Evolutionary conservation across 2,888 invertebrate genomes (phyloP), one percentile per base, ranked within the genome.

Genomic region (Trachelus iudaicus): DNA sequence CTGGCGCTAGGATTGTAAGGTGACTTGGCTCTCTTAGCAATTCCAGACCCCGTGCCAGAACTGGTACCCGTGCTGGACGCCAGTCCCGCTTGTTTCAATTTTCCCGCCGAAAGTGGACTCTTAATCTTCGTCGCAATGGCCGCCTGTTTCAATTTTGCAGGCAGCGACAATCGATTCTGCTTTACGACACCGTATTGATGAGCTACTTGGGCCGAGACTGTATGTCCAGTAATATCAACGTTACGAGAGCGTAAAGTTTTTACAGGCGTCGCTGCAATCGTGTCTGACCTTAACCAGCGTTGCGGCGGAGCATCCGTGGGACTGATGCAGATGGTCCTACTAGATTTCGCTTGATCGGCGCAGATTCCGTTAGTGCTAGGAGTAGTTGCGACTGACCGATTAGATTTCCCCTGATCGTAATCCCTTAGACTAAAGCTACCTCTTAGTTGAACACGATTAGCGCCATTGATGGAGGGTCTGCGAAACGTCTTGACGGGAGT

Each of bases 181-280:
- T 91, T 91, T 0, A 88, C 87, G 13, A 87, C 84, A 1, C 87
- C 89, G 35, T 89, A 91, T 40, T 90, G 91, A 78, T 89, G 89
- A 6, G 89, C 89, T 33, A 89, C 81, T 73, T 89, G 90, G 1
- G 90, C 86, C 0, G 91, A 86, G 73, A 90, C 87, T 1, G 91
- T 89, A 33, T 91, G 90, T 1, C 90, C 91, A 9, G 87, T 85
- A 37, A 91, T 90, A 69, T 92, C 91, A 34, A 92, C 89, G 78
- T 92, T 92, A 23, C 92, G 89, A 0, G 92, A 92, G 11, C 92
- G 89, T 11, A 92, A 77, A 0, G 92, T 92, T 80, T 91, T 91
- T 0, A 91, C 88, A 12, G 92, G 91, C 0, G 89, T 92, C 1
- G 91, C 91, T 0, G 91, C 91, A n/a, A 91, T 86, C 3, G 92